A percentile compares a stretch with the other conserved stretches of the same genome.
Evolutionary conservation across 1,140 invertebrate genomes (phyloP).

Genomic region (Drosophila miranda): DNA sequence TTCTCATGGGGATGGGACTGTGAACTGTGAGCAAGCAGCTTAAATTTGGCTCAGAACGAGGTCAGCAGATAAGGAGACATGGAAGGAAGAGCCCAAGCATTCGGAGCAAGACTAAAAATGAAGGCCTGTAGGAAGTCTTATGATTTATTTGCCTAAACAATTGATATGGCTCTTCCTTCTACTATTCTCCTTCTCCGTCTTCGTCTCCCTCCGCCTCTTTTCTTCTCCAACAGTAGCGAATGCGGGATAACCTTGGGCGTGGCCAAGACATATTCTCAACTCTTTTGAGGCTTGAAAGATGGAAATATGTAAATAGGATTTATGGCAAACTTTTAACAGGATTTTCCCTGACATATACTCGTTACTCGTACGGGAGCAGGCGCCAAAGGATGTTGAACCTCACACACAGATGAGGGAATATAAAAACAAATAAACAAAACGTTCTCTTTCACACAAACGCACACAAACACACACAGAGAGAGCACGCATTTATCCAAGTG

Average conservation of each 20-base stretch:
- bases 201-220: not conserved
- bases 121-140: slow-evolving; percentile 51
- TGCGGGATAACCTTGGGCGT: slow-evolving; percentile 12
- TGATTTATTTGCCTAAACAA: slow-evolving; percentile 72
- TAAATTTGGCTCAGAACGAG: slow-evolving; percentile 18
- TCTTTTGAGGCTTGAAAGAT: slow-evolving; percentile 55
- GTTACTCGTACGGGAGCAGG: slow-evolving; percentile 4
- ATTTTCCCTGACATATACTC: slow-evolving; percentile 46
- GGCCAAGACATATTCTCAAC: slow-evolving; percentile 36
- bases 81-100: too few relatives aligned
- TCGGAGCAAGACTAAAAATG: not conserved
- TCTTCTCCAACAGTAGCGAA: not conserved
- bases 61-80: slow-evolving; percentile 24
- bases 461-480: not conserved
- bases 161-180: slow-evolving; percentile 43
- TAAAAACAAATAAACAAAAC: slow-evolving; percentile 45
- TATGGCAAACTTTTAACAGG: slow-evolving; percentile 76
- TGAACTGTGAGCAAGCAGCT: too few relatives aligned
- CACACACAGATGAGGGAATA: slow-evolving; percentile 25
- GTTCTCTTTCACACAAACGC: not conserved
- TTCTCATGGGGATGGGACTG: not conserved
- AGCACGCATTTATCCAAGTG: slow-evolving; percentile 76
- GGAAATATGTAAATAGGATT: slow-evolving; percentile 77
- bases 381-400: slow-evolving; percentile 26
- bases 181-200: not conserved